Base-by-base conservation (phyloP, 2,113 vertebrate species). In the Tautogolabrus adspersus region DNA sequence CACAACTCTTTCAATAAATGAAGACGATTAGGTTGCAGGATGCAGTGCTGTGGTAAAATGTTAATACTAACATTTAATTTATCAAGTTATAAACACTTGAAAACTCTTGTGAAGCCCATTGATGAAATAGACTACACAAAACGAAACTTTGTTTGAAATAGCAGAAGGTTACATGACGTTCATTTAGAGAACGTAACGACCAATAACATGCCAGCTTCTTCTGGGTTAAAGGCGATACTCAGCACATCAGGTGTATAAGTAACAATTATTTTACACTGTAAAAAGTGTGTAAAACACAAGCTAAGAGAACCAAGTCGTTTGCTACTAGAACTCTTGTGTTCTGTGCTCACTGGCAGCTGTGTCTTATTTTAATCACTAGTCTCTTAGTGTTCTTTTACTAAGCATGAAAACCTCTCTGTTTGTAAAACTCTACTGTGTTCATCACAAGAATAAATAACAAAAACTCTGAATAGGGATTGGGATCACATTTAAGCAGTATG, bases 321-420 rank as follows among this genome's bases (percentile, higher is more conserved):
- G 66, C 54, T 76, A 57, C 65, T 82, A 59, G n/a, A n/a, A 76
- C n/a, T 58, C 40, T 54, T 40, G 19, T 34, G 49, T 52, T 73
- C 22, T 21, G 51, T 40, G 69, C 15, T 72, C 76, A 54, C 1
- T 0, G 54, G 75, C 26, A 19, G 64, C 58, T n/a, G 22, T 10
- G 19, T 7, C 26, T 57, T 15, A 44, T 66, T 77, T 22, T 22
- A n/a, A 47, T 37, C 5, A 66, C 11, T 26, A 47, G 62, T 30
- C 57, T 78, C 73, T 58, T 40, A 4, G 47, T 75, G 78, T 63
- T n/a, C 22, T 66, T 73, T 76, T 60, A 61, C 52, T 21, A 38
- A 8, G 15, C 69, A 52, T 59, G 47, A 76, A 57, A 38, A 11
- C 51, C 10, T 60, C 5, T 83, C 10, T 40, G 38, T 40, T 8